Base-by-base conservation (phyloP, 2,888 invertebrate genomes). In the Watsonalla binaria region DNA sequence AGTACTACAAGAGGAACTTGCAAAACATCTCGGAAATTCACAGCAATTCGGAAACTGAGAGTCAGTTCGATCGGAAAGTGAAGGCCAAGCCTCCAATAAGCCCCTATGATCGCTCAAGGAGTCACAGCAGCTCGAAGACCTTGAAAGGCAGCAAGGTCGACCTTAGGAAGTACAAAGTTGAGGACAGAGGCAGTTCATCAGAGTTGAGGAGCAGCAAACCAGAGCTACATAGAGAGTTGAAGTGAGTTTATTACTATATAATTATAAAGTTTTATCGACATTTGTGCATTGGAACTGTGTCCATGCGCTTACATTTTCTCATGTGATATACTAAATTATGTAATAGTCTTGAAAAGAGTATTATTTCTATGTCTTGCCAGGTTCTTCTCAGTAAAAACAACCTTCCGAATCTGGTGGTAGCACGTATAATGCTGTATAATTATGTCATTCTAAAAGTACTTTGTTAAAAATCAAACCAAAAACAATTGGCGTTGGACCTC, bases 11-110 rank as follows among this genome's bases (percentile, higher is more conserved):
- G 59, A 75, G 92, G 34, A 93, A 93, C 61, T 81, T 93, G 5
- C 92, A 93, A 62, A 92, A 93, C 57, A 93, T 93, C 54, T 91
- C 92, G 0, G 93, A 93, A 66, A 86, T 84, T 11, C 83, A 86
- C 50, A 85, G 86, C 60, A 88, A 87, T 60, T 88, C 90, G 0
- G 90, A 90, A 51, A 82, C 74, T 0, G 91, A 90, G 49, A 88
- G 86, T 56, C 81, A 86, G 46, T 67, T 87, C 53, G 79, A 80
- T 52, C 76, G 80, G 58, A 81, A 77, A 37, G 63, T 70, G 46
- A 72, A 70, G 5, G 67, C 75, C 39, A 91, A 90, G 60, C 87
- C 89, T 0, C 91, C 91, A 0, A 86, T 87, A 59, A 90, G 82
- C 61, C 91, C 91, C 0, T 86, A 89, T 47, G 90, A 90, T 15